Conservation (phyloP, 2,113 vertebrate species). For the Atherinomorus stipes region DNA sequence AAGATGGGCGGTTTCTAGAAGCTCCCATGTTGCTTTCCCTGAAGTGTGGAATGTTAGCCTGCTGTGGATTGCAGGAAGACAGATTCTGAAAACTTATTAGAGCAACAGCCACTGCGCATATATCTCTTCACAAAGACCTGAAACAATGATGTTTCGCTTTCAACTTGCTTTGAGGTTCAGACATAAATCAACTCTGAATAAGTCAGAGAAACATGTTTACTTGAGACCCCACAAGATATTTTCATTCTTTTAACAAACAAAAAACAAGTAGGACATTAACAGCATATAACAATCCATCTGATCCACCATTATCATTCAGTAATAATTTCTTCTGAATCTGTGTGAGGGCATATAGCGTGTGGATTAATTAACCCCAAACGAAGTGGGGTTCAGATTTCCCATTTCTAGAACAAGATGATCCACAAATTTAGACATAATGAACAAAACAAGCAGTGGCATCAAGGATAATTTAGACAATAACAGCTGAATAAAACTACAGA, state of each 20-base stretch:
- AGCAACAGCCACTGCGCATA: conserved; percentile 5
- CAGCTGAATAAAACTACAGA: conserved; percentile 24
- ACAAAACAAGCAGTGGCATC: conserved; percentile 37
- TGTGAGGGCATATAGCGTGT: neutral
- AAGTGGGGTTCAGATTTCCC: neutral
- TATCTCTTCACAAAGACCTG: neutral
- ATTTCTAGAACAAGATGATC: conserved; percentile 30
- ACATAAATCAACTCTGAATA: conserved; percentile 16
- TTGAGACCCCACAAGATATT: conserved; percentile 14
- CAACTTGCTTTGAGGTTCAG: conserved; percentile 5
- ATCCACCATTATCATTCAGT: conserved; percentile 6
- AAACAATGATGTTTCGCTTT: conserved; percentile 2
- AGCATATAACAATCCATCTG: conserved; percentile 13
- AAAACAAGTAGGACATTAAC: conserved; percentile 34
- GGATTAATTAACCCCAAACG: conserved; percentile 14
- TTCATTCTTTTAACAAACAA: conserved; percentile 23
- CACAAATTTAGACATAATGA: conserved; percentile 23
- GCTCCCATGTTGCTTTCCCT: conserved; percentile 29
- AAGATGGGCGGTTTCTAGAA: conserved; percentile 13
- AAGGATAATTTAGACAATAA: conserved; percentile 34
- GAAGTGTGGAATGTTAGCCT: conserved; percentile 38
- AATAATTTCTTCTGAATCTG: conserved; percentile 22
- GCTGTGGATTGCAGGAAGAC: conserved; percentile 22
- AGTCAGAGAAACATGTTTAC: conserved; percentile 4
- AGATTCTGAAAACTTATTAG: conserved; percentile 10